Base-by-base conservation (phyloP, 2,888 invertebrate genomes). In the Nycteola revayana region DNA sequence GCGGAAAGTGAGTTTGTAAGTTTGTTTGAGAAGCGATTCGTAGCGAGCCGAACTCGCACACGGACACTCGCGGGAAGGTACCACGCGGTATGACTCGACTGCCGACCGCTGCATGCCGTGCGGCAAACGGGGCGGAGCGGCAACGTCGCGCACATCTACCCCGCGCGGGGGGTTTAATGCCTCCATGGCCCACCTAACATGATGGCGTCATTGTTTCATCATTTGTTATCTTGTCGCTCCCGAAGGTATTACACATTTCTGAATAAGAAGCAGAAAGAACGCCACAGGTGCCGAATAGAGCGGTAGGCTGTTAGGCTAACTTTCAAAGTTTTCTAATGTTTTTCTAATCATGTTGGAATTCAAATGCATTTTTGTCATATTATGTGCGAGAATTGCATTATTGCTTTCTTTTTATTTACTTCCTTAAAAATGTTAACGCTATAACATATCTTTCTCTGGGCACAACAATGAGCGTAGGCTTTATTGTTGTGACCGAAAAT, bases 1-100 rank as follows among this genome's bases (percentile, higher is more conserved):
- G 60, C 68, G 69, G 66, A 76, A 80, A 76, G 75, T 69, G 73
- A 79, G 74, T 79, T 80, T 73, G 60, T 65, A 82, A 84, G 78
- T 82, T 82, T 74, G 62, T 67, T 66, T 59, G 60, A 65, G 48
- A 51, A 54, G 60, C 53, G 55, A 50, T 59, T 61, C 61, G 64
- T 54, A 56, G 52, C 60, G 60, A 60, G 62, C 61, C 65, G 42
- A 49, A 49, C 45, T 59, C 47, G 61, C 55, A 60, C 72, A 66
- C 73, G 72, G 67, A 60, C 73, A 62, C 70, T 66, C 75, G 67
- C 54, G 49, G 54, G 73, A 62, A 68, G 73, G 75, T 65, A 66
- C 61, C 74, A 66, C 75, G 73, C 82, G 81, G 60, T 77, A 55
- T 77, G 78, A 66, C 60, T 43, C 48, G 42, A 40, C 45, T 40